Evolutionary conservation across 2,797 vertebrate genomes (phyloP).

Genomic region (Ispidina lecontei): DNA sequence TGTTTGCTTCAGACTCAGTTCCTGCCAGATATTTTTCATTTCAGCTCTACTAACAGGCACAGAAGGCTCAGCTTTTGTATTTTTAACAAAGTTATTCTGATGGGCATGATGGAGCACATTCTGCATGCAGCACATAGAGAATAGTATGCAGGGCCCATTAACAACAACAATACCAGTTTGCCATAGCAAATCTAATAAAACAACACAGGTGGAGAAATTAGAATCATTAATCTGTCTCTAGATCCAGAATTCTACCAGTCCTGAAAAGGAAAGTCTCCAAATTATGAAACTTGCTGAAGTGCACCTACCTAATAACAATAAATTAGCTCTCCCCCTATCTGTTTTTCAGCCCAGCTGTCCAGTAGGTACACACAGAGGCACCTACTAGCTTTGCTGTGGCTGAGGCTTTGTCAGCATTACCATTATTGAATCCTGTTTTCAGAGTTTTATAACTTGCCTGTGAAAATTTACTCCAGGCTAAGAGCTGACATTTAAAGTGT

Average conservation of each 20-base stretch:
- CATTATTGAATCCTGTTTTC: conserved; percentile 61
- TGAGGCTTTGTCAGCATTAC: conserved; percentile 43
- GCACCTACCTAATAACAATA: conserved; percentile 12
- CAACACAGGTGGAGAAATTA: conserved; percentile 13
- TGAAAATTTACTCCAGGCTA: conserved; percentile 54
- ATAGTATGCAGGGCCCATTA: neutral
- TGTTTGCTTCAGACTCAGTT: neutral
- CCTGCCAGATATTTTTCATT: neutral
- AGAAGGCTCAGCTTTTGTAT: neutral
- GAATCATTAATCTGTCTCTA: conserved; percentile 37
- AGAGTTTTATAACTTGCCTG: conserved; percentile 39
- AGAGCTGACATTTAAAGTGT: conserved; percentile 54
- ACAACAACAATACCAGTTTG: neutral
- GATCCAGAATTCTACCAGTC: neutral
- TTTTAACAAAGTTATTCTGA: conserved; percentile 1
- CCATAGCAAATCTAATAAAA: neutral
- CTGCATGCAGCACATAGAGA: neutral
- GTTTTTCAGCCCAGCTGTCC: neutral
- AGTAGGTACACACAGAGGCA: neutral
- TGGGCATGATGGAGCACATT: neutral
- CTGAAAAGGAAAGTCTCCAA: neutral
- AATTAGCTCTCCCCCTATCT: neutral
- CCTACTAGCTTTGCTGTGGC: neutral
- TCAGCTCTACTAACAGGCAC: neutral
- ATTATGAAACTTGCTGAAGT: neutral